Evolutionary conservation across 1,140 invertebrate species (phyloP).

Genomic region (Zaprionus gabonicus): DNA sequence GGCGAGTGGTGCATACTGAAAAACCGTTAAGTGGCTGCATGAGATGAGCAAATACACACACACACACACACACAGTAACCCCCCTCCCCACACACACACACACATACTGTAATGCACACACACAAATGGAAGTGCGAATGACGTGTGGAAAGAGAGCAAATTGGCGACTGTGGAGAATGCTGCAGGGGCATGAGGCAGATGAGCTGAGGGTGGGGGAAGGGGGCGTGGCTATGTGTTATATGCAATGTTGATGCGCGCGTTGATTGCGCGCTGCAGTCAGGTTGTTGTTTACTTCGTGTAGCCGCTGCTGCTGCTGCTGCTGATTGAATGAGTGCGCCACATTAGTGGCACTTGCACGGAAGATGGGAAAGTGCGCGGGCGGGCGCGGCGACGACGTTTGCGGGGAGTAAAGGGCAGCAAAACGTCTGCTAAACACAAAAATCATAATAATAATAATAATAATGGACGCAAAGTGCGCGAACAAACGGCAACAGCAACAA

Average conservation of each 20-base stretch:
- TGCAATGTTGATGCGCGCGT: constrained; percentile 64
- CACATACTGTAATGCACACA: background rate
- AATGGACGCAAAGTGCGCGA: constrained; percentile 52
- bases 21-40: constrained; percentile 73
- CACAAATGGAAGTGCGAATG: constrained; percentile 26
- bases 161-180: background rate
- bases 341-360: constrained; percentile 50
- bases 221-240: constrained; percentile 44
- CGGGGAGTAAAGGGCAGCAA: constrained; percentile 3
- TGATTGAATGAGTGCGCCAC: constrained; percentile 71
- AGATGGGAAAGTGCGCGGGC: background rate
- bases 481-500: background rate
- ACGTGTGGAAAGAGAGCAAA: constrained; percentile 46
- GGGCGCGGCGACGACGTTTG: background rate
- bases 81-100: background rate
- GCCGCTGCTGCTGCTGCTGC: constrained; percentile 24
- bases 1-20: constrained; percentile 64
- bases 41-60: constrained; percentile 50
- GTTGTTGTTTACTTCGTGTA: constrained; percentile 20
- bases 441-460: constrained; percentile 67
- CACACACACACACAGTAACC: background rate
- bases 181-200: background rate
- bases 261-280: constrained; percentile 62
- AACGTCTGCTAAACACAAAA: constrained; percentile 37
- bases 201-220: background rate